Evolutionary conservation across 2,113 vertebrate genomes (phyloP), one percentile per base, ranked within the genome.

Genomic region (Chionodraco myersi): DNA sequence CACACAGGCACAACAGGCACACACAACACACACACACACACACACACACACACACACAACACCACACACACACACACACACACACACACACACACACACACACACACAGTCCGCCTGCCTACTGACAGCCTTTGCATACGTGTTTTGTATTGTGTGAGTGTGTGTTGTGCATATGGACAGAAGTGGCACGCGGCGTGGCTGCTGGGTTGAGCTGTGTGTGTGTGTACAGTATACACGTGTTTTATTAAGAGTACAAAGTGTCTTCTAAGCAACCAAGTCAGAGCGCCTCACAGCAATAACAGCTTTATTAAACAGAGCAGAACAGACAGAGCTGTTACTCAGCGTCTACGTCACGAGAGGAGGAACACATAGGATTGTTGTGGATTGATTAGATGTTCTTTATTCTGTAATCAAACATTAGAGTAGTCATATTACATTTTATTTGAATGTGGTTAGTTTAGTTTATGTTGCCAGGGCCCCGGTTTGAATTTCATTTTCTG

Each of bases 111-210:
- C 51, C 2, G 51, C 60, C 77, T 85, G 80, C 83, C 70, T 84
- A 86, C 84, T 64, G 66, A 84, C 84, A 82, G 80, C n/a, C 86
- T 65, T 44, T 44, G 61, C 63, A 45, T 52, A 72, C 83, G 59
- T 53, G 36, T 66, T 72, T 59, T 67, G 30, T 71, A 13, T 72
- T 44, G 72, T 74, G 47, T 77, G 23, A 59, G 23, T 53, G 15
- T 73, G 65, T 51, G 63, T 63, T 44, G 57, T 63, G 11, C n/a
- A 10, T 47, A 52, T 77, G 64, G 65, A 69, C 52, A 65, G 63
- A 69, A 80, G 60, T 72, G 70, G 63, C 68, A 72, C 45, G 63
- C 63, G 68, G 51, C 18, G 41, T 71, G 71, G 68, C 68, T 66
- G 71, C 36, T 5, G 45, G 1, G 69, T 73, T 45, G 53, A 15